A percentile compares a stretch with the other conserved stretches of the same genome.
These are phyloP conservation scores for Strigamia maritima DNA, from an alignment of 2,888 invertebrate genomes.

Conservation along the genomic window DNA sequence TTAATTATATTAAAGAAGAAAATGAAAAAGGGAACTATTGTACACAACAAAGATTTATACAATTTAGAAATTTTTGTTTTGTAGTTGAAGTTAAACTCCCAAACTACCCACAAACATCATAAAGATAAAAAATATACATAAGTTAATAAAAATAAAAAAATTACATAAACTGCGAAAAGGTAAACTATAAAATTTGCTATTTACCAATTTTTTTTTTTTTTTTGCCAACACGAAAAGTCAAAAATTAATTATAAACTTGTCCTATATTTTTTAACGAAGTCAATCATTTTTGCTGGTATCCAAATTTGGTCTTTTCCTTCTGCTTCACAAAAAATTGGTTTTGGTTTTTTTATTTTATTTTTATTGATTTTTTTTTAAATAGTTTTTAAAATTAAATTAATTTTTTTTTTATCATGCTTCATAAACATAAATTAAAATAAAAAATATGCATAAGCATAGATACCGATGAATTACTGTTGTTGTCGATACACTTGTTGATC, in stretches of 20 bases:
- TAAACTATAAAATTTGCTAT: background rate
- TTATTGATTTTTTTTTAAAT: background rate
- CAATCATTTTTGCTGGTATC: background rate
- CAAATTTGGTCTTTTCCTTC: background rate
- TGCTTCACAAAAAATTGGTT: background rate
- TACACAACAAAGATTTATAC: background rate
- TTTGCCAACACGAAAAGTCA: background rate
- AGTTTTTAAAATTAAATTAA: background rate
- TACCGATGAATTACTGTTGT: background rate
- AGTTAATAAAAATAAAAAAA: background rate
- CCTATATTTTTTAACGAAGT: background rate
- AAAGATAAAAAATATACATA: background rate
- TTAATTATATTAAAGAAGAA: background rate
- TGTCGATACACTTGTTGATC: background rate
- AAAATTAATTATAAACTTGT: no score
- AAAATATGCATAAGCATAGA: background rate
- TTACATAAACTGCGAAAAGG: background rate
- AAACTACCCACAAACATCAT: background rate
- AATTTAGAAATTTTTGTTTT: background rate
- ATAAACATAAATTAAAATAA: background rate
- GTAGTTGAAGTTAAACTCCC: background rate
- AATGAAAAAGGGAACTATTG: background rate
- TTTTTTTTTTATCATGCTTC: background rate
- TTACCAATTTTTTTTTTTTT: background rate
- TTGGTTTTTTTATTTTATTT: background rate